These are phyloP conservation scores for Polydrusus pterygomalis DNA, from an alignment of 2,888 invertebrate species.

Conservation along the genomic window DNA sequence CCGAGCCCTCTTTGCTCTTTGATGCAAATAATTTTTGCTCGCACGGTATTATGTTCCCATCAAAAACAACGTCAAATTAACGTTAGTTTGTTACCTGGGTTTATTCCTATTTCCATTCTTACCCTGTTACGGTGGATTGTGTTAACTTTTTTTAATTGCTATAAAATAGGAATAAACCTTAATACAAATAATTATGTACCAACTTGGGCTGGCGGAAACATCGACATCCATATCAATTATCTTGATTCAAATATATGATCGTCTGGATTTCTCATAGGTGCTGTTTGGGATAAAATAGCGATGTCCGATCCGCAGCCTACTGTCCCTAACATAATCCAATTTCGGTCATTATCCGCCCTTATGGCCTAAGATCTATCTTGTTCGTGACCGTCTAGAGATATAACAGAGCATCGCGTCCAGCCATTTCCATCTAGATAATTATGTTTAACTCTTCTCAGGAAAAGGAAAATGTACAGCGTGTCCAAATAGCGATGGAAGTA, in stretches of 20 bases:
- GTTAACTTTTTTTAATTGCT: no score
- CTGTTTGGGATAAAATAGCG: conserved; percentile 64
- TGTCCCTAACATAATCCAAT: conserved; percentile 69
- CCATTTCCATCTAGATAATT: conserved; percentile 64
- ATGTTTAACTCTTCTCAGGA: conserved; percentile 57
- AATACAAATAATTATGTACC: no score
- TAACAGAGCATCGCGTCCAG: conserved; percentile 23
- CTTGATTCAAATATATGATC: conserved; percentile 65
- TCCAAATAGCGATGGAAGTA: no score
- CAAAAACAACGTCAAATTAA: no score
- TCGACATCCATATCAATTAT: conserved; percentile 61
- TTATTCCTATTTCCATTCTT: no score
- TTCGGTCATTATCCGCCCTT: conserved; percentile 68
- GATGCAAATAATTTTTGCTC: no score
- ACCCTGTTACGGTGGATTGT: no score
- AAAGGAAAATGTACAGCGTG: not conserved
- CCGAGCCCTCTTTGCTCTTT: no score
- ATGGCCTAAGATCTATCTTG: conserved; percentile 59
- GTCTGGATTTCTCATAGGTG: conserved; percentile 66
- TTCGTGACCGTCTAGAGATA: conserved; percentile 58
- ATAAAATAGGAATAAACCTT: no score
- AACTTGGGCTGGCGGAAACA: not conserved
- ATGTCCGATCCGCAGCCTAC: conserved; percentile 61
- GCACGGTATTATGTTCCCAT: no score
- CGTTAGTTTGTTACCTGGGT: no score